Percentiles rank a stretch among this genome's conserved stretches.
Conservation (phyloP, 1,140 invertebrate species). For the Eciton burchellii region DNA sequence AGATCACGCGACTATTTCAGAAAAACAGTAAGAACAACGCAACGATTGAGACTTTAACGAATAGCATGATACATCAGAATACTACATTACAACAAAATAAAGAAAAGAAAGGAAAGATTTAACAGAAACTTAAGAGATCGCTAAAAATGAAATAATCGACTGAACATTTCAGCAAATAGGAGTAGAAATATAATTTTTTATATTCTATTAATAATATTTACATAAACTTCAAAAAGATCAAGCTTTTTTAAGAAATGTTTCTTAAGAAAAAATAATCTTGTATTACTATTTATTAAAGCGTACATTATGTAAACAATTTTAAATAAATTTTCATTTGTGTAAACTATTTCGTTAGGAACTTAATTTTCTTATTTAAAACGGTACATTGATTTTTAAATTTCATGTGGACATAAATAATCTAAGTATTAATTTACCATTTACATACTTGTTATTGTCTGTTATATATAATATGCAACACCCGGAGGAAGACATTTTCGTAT, state of each 20-base stretch:
- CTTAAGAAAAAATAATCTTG: no score
- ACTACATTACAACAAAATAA: background rate
- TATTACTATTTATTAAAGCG: background rate
- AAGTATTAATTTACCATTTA: background rate
- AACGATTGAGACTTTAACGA: background rate
- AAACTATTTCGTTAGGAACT: background rate
- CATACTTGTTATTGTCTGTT: background rate
- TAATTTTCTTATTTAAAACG: background rate
- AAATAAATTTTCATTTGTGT: constrained; percentile 32
- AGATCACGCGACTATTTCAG: background rate
- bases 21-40: background rate
- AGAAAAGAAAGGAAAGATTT: constrained; percentile 19
- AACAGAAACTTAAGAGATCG: background rate
- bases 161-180: constrained; percentile 1
- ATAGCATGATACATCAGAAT: constrained; percentile 26
- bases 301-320: constrained; percentile 13
- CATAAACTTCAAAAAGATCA: background rate
- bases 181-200: background rate
- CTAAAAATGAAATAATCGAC: background rate
- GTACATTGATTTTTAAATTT: background rate
- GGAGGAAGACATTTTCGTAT: constrained; percentile 62
- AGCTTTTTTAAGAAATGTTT: background rate
- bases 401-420: background rate
- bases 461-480: background rate
- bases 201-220: constrained; percentile 13